Conservation (phyloP, 2,797 vertebrate genomes). For the Sebastes trivittatus region DNA sequence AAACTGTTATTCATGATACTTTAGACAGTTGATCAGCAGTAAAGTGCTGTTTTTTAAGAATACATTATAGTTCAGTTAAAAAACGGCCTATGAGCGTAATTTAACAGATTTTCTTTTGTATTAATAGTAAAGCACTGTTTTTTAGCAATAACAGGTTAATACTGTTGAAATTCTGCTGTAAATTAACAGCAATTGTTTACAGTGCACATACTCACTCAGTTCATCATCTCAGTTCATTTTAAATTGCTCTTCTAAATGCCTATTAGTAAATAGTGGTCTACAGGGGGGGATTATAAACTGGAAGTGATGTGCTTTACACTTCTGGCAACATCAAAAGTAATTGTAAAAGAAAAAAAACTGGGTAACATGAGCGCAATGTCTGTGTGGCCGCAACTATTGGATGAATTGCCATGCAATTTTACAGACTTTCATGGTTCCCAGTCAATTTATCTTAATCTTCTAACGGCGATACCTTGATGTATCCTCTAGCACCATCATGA, state of each 20-base stretch:
- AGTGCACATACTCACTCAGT: not conserved
- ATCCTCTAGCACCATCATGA: not conserved
- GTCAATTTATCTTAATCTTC: not conserved
- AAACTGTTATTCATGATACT: too few species aligned
- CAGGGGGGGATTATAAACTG: not conserved
- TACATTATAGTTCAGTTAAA: too few species aligned
- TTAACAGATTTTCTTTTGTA: too few species aligned
- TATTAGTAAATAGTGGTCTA: not conserved
- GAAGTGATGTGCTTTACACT: not conserved
- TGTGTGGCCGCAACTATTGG: not conserved
- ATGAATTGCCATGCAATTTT: not conserved
- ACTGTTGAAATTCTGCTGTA: too few species aligned
- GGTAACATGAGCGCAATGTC: not conserved
- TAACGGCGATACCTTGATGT: not conserved
- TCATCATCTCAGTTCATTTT: not conserved
- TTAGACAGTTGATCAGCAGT: too few species aligned
- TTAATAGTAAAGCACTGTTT: too few species aligned
- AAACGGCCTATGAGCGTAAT: too few species aligned
- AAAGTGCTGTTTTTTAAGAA: too few species aligned
- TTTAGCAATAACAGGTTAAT: too few species aligned
- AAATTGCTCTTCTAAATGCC: not conserved
- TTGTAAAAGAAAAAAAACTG: not conserved
- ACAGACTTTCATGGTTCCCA: not conserved
- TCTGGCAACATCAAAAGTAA: not conserved
- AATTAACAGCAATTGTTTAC: too few species aligned